Percentiles rank a stretch among this genome's conserved stretches.
phyloP scores from a whole-genome alignment of 2,797 vertebrate species.

The Melanotaenia nigrans region DNA sequence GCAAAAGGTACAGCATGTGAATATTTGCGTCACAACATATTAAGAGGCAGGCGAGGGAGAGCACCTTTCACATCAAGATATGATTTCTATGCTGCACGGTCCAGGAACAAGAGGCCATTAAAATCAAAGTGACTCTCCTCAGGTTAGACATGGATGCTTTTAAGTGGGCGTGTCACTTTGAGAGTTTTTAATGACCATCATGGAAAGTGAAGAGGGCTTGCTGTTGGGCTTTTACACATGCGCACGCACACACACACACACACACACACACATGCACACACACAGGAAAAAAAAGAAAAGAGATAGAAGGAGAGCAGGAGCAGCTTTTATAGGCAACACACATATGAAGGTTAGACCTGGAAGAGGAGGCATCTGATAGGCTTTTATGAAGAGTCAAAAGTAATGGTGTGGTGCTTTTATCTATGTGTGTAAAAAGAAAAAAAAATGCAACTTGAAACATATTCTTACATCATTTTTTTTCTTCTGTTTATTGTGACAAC shows the following conservation, averaged over 20 bases:
- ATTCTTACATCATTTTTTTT: slow-evolving; percentile 56
- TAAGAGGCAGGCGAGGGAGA: slow-evolving; percentile 59
- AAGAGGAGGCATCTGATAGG: slow-evolving; percentile 41
- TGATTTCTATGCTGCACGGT: slow-evolving; percentile 59
- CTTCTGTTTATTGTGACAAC: slow-evolving; percentile 39
- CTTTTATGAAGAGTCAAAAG: slow-evolving; percentile 57
- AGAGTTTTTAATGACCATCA: slow-evolving; percentile 80
- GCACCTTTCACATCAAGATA: slow-evolving; percentile 73
- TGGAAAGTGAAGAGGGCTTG: slow-evolving; percentile 51
- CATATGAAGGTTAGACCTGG: slow-evolving; percentile 40
- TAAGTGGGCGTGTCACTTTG: slow-evolving; percentile 76
- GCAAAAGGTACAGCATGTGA: slow-evolving; percentile 29
- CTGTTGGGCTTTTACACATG: slow-evolving; percentile 31
- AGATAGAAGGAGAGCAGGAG: slow-evolving; percentile 16
- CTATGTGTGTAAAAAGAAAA: slow-evolving; percentile 14
- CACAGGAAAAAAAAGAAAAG: slow-evolving; percentile 21
- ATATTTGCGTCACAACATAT: slow-evolving; percentile 65
- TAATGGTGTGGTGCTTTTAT: slow-evolving; percentile 51
- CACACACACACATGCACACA: slow-evolving; percentile 17
- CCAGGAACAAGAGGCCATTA: slow-evolving; percentile 76
- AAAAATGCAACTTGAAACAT: slow-evolving; percentile 37
- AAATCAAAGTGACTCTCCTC: slow-evolving; percentile 82
- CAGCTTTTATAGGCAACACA: slow-evolving; percentile 61
- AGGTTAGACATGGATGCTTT: slow-evolving; percentile 73
- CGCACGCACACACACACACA: slow-evolving; percentile 23